A percentile compares a stretch with the other conserved stretches of the same genome.
Evolutionary conservation across 2,113 vertebrate species (phyloP).

Genomic region (Fukomys damarensis): DNA sequence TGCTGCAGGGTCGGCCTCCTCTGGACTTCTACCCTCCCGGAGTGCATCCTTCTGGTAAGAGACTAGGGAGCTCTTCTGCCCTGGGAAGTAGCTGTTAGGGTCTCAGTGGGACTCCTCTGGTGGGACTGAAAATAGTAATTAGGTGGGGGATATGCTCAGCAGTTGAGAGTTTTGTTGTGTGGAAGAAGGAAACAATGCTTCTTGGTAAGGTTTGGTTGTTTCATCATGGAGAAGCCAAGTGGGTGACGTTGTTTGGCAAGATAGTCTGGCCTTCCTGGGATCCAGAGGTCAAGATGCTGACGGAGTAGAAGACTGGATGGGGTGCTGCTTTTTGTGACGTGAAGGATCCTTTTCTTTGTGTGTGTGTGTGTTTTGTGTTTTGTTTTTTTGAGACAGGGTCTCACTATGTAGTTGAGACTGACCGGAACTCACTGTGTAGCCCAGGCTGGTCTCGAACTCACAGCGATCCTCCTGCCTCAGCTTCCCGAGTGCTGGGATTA

Average conservation of each 20-base stretch:
- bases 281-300: neutral
- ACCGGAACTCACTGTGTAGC: too few species aligned
- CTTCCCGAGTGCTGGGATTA: too few species aligned
- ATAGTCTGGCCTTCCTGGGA: neutral
- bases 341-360: neutral
- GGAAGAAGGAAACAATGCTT: neutral
- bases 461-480: too few species aligned
- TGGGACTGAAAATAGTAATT: neutral
- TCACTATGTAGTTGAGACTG: too few species aligned
- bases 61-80: slow-evolving; percentile 54
- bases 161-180: neutral
- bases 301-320: too few species aligned
- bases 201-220: neutral
- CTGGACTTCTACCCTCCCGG: slow-evolving; percentile 93
- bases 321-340: neutral
- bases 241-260: neutral
- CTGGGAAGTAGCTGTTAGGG: neutral
- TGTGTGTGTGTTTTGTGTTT: too few species aligned
- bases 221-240: neutral
- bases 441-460: too few species aligned
- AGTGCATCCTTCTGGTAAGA: slow-evolving; percentile 93
- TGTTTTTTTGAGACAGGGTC: too few species aligned
- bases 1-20: slow-evolving; percentile 94
- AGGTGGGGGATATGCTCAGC: neutral
- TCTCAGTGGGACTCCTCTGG: neutral